Percentiles rank a stretch among this genome's conserved stretches.
phyloP scores from a whole-genome alignment of 2,797 vertebrate species.

The Sternarchorhynchus goeldii region DNA sequence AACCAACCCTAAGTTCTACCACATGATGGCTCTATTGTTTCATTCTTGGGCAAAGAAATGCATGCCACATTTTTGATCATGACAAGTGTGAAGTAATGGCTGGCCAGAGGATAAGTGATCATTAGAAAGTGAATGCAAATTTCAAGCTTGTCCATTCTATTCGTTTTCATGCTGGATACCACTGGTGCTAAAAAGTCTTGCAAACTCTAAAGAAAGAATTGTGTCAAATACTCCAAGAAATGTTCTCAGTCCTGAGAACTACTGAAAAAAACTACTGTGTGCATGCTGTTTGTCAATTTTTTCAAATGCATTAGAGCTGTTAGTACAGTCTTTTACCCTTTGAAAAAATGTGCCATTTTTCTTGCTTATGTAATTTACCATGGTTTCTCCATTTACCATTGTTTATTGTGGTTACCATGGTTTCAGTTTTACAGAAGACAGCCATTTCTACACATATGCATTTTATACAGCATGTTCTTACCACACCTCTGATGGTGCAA shows the following conservation, averaged over 20 bases:
- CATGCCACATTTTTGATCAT: neutral
- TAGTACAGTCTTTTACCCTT: too few relatives aligned
- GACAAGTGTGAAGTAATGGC: neutral
- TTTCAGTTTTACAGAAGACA: too few relatives aligned
- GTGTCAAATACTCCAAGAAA: neutral
- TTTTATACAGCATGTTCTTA: too few relatives aligned
- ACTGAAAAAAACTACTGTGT: too few relatives aligned
- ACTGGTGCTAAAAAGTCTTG: neutral
- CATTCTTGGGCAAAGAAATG: neutral
- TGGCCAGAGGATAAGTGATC: neutral
- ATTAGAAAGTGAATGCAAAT: neutral
- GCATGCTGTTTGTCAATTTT: too few relatives aligned
- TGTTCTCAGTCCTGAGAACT: conserved; percentile 3
- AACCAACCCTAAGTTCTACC: conserved; percentile 28
- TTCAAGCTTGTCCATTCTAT: neutral
- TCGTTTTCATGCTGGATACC: neutral
- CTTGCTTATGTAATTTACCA: neutral
- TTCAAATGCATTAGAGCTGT: too few relatives aligned
- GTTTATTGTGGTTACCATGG: too few relatives aligned
- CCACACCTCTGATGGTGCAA: too few relatives aligned
- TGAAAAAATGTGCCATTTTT: conserved; percentile 8
- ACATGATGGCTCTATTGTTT: conserved; percentile 55
- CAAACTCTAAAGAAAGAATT: neutral
- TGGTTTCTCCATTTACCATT: too few relatives aligned
- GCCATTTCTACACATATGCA: too few relatives aligned